These are phyloP conservation scores for Eurystomus gularis DNA, from an alignment of 2,113 vertebrate species.

Conservation along the genomic window DNA sequence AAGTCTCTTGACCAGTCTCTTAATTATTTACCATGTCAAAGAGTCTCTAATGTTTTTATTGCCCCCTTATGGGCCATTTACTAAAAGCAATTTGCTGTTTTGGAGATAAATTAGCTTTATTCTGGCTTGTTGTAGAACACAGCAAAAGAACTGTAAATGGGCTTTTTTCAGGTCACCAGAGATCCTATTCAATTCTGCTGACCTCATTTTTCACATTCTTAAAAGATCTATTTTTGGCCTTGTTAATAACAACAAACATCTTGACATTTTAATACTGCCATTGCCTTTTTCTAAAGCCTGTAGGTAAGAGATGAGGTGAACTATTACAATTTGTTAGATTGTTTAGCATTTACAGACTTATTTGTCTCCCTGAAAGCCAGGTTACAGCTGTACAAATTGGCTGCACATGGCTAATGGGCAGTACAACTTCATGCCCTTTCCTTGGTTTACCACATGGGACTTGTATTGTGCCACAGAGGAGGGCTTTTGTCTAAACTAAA, in stretches of 20 bases:
- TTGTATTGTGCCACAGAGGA: background rate
- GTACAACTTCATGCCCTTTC: background rate
- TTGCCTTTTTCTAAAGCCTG: background rate
- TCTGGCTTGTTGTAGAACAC: slow-evolving; percentile 33
- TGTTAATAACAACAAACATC: slow-evolving; percentile 31
- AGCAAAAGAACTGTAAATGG: slow-evolving; percentile 14
- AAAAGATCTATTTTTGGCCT: slow-evolving; percentile 32
- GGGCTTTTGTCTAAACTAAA: background rate
- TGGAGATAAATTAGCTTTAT: slow-evolving; percentile 72
- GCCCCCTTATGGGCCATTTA: slow-evolving; percentile 62
- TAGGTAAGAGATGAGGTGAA: background rate
- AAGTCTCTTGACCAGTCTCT: slow-evolving; percentile 64
- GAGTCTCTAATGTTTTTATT: slow-evolving; percentile 72
- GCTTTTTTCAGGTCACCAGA: slow-evolving; percentile 20
- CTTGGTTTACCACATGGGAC: background rate
- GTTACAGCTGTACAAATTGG: background rate
- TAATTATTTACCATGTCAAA: slow-evolving; percentile 74
- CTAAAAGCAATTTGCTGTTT: slow-evolving; percentile 70
- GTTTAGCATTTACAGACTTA: background rate
- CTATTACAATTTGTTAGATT: background rate
- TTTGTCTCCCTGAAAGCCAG: background rate
- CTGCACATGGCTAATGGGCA: rapidly evolving
- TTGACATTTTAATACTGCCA: slow-evolving; percentile 14
- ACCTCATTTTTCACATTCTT: slow-evolving; percentile 56
- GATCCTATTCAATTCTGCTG: slow-evolving; percentile 38